Base-by-base conservation (phyloP, 1,140 invertebrate genomes). In the Drosophila sturtevanti region DNA sequence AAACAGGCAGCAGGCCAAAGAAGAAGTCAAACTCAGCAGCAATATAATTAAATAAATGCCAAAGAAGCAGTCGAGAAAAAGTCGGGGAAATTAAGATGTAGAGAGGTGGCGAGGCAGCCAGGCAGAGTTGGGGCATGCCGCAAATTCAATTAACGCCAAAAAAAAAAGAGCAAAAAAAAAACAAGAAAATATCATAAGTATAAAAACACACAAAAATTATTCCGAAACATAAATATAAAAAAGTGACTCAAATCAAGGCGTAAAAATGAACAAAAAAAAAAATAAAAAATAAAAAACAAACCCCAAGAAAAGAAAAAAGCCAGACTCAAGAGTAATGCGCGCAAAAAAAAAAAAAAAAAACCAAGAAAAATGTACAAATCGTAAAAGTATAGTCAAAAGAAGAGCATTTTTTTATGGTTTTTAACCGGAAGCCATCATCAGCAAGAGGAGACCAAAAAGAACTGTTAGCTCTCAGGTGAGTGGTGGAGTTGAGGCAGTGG, bases 31-130 rank as follows among this genome's bases (percentile, higher is more conserved):
- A 63, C 31, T 63, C 37, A 34, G n/a, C 73, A 56, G 62, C 54
- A 52, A 77, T 81, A 86, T 86, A 86, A 86, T 86, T 86, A 81
- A 85, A 78, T 86, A 86, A 86, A 86, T 81, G 72, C 67, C 64
- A 62, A 62, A 77, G 63, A 16, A 44, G 34, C 34, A 35, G 59
- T n/a, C n/a, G n/a, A 35, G 58, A 55, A 22, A 16, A 9, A 24
- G 31, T 38, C 18, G 61, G 41, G 35, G 55, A n/a, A 38, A 11
- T 12, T 12, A 37, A n/a, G 37, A 16, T 7, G 9, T 10, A 44
- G 41, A 6, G 41, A 18, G 41, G 7, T 18, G 7, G 3, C 3
- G 16, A 11, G 9, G n/a, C n/a, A n/a, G n/a, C n/a, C n/a, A 35
- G 2, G 1, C 34, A 35, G 12, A 21, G 16, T 5, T 48, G 16